phyloP scores from a whole-genome alignment of 2,888 invertebrate species.

The Galeruca laticollis region DNA sequence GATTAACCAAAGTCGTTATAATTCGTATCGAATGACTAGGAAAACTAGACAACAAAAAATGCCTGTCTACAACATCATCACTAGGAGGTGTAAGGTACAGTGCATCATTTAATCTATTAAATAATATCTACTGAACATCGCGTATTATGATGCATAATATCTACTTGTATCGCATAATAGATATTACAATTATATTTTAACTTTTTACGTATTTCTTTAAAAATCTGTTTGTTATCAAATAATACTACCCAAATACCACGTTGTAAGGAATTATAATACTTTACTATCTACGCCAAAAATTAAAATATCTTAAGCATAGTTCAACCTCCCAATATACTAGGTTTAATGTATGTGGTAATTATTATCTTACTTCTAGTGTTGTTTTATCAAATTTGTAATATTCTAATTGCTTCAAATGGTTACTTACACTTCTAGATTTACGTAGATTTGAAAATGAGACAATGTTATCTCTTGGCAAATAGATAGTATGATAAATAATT shows the following conservation, averaged over 20 bases:
- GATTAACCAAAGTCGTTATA: constrained; percentile 29
- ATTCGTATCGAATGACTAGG: constrained; percentile 53
- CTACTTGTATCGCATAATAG: background rate
- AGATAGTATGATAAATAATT: constrained; percentile 6
- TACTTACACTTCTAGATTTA: constrained; percentile 3
- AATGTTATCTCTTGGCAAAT: constrained; percentile 38
- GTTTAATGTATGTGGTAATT: no score
- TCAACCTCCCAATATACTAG: no score
- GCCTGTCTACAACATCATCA: constrained; percentile 74
- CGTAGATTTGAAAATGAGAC: constrained; percentile 18
- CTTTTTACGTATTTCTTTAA: background rate
- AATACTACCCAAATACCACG: no score
- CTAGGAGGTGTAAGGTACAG: constrained; percentile 73
- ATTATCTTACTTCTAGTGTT: no score
- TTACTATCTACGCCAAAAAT: no score
- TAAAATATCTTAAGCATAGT: no score
- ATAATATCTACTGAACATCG: background rate
- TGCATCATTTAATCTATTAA: constrained; percentile 3
- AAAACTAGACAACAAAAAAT: constrained; percentile 62
- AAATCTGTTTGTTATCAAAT: no score
- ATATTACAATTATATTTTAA: background rate
- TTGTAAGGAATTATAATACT: no score
- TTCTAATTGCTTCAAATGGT: no score
- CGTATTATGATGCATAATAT: background rate
- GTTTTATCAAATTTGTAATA: no score